Evolutionary conservation across 2,113 vertebrate species (phyloP), one percentile per base, ranked within the genome.

Genomic region (Synchiropus splendidus): DNA sequence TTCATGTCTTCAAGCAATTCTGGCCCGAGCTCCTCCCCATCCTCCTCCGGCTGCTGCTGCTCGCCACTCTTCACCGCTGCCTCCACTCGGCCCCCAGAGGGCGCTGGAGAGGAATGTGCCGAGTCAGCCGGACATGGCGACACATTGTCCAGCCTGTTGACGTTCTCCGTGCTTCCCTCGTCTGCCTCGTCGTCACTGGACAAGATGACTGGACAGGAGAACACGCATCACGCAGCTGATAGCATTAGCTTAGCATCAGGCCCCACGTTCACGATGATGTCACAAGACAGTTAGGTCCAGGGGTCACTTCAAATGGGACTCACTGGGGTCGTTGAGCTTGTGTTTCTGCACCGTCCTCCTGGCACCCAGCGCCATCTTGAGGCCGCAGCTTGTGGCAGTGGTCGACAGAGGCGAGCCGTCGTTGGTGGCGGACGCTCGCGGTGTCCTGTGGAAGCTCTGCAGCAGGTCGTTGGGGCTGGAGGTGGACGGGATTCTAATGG

Each of bases 271-370:
- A n/a, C n/a, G n/a, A n/a, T n/a, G n/a, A n/a, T n/a, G n/a, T n/a
- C n/a, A n/a, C n/a, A n/a, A n/a, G n/a, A n/a, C n/a, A n/a, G n/a
- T n/a, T n/a, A n/a, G n/a, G n/a, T n/a, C n/a, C n/a, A n/a, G n/a
- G n/a, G n/a, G n/a, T n/a, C n/a, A n/a, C n/a, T n/a, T n/a, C n/a
- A n/a, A n/a, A n/a, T 2, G 2, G 4, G 12, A 78, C 92, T 94
- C 87, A 97, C 95, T 98, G 67, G 92, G 90, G 79, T 97, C 92
- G 49, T 89, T 92, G 58, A 92, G 76, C 48, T 91, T 81, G 13
- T 83, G 85, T 21, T 82, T 74, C 72, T 83, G 82, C 47, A 62
- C 70, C 31, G 81, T 78, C 64, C 83, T 87, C 64, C 75, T 71
- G 50, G 51, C 86, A 69, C 78, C 84, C 51, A 82, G 59, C 31